Evolutionary conservation across 2,113 vertebrate species (phyloP).

Genomic region (Archocentrus centrarchus): DNA sequence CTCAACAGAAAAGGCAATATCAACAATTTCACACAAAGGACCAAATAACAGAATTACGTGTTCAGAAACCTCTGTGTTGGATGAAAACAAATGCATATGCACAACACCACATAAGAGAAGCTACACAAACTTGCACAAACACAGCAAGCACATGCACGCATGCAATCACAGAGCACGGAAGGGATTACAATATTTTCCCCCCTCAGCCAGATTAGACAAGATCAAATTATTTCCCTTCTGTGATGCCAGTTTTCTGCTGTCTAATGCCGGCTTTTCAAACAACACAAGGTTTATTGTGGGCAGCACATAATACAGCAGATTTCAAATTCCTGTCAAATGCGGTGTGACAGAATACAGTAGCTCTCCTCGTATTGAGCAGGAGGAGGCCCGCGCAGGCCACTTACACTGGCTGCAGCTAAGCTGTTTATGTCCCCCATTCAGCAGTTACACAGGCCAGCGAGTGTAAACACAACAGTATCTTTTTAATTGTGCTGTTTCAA

Average conservation of each 20-base stretch:
- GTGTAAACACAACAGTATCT: slow-evolving; percentile 84
- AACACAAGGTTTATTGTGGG: slow-evolving; percentile 81
- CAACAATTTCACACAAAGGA: slow-evolving; percentile 62
- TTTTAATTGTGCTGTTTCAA: slow-evolving; percentile 84
- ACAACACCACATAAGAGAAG: slow-evolving; percentile 31
- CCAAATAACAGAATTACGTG: slow-evolving; percentile 59
- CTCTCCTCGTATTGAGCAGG: slow-evolving; percentile 64
- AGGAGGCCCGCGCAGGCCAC: slow-evolving; percentile 69
- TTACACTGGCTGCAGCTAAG: slow-evolving; percentile 80
- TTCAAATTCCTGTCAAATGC: slow-evolving; percentile 81
- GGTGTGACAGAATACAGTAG: slow-evolving; percentile 74
- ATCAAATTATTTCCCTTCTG: slow-evolving; percentile 81
- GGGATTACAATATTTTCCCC: slow-evolving; percentile 77
- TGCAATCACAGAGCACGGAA: slow-evolving; percentile 50
- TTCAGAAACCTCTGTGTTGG: slow-evolving; percentile 54
- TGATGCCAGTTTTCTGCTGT: slow-evolving; percentile 77
- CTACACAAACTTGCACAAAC: slow-evolving; percentile 50
- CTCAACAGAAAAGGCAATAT: slow-evolving; percentile 52
- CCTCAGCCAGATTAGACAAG: slow-evolving; percentile 82
- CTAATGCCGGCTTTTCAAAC: slow-evolving; percentile 83
- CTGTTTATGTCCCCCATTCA: slow-evolving; percentile 84
- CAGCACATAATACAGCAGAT: slow-evolving; percentile 75
- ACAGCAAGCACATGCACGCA: slow-evolving; percentile 36
- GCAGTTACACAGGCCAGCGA: slow-evolving; percentile 81
- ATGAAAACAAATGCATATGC: slow-evolving; percentile 45